Base-by-base conservation (phyloP, 2,888 invertebrate species). In the Tiliacea citrago region DNA sequence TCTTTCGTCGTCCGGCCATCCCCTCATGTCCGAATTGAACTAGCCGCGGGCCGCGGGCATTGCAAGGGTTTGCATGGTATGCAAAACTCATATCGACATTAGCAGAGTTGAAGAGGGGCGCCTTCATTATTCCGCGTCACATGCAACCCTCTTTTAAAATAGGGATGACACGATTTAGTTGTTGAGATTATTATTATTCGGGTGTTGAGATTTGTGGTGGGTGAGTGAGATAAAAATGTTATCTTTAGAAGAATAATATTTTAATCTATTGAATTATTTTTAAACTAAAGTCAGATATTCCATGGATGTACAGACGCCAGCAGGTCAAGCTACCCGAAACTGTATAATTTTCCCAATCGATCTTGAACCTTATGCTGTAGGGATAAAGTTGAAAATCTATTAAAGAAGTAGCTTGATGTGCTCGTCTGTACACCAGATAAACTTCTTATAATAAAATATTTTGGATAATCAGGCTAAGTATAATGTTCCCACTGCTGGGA, bases 81-180 rank as follows among this genome's bases (percentile, higher is more conserved):
- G 94, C 95, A 94, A 94, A 95, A 92, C 92, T 91, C 89, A 88
- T 90, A 92, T 91, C 91, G 87, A 86, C 90, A 86, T 88, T 87
- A 89, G 86, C 74, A 82, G 88, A 84, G 85, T 86, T 83, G 82
- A 84, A 87, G 89, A 91, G 92, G 91, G 91, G 91, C 88, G 89
- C 92, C 89, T 92, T 93, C 91, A 93, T 95, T 95, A 94, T 95
- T 95, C 89, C 91, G 85, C 93, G 94, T 94, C 94, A 93, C 90
- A 93, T 90, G 88, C 94, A 92, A 91, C 93, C 93, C 94, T 92
- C 90, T 88, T 90, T 89, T 86, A 70, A 63, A 5, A 35, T 87
- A 96, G 94, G 95, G 95, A 79, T 95, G 92, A 9, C 88, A 74
- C 76, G 12, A n/a, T 65, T 60, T 42, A 0, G 39, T 62, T 73